Evolutionary conservation across 2,888 invertebrate species (phyloP), one percentile per base, ranked within the genome.

Genomic region (Morinoia aosen): DNA sequence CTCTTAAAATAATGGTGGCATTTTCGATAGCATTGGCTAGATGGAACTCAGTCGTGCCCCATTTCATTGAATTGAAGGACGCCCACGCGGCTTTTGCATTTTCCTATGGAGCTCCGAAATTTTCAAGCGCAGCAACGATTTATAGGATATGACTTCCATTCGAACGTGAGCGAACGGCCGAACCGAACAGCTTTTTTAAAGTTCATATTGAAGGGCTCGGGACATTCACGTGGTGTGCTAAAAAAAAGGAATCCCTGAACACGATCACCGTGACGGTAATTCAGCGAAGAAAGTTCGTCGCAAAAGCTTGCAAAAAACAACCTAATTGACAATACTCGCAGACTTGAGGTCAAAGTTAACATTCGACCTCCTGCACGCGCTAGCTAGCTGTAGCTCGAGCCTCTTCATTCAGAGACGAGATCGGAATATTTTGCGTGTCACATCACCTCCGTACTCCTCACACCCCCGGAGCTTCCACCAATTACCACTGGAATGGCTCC

Each of bases 401-500:
- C 8, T 76, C 8, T 76, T 33, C 76, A 33, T 76, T 76, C 25
- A 76, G 76, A 76, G 76, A 76, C 76, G 33, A 25, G 88, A n/a
- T 33, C 39, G 90, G 19, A 90, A 90, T 90, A 90, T 90, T 76
- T 76, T 76, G 25, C 33, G 39, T 40, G 90, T 90, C 90, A 48
- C 90, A 90, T 39, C 90, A 48, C 90, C 40, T 90, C 40, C 40
- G 12, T 40, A 40, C 39, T 5, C 90, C 40, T 16, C 14, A 16
- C 90, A 40, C 40, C 90, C 90, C 14, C 3, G 40, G 90, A 48
- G 39, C 90, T 90, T 90, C 1, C 48, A 39, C 14, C 90, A 90
- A 90, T 90, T 90, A 90, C 90, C 90, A 90, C 90, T 90, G 90
- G 90, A 90, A 90, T 90, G 90, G 90, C 90, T 90, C 10, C 25